phyloP scores from a whole-genome alignment of 92 coral and sea anemone genomes.

The Phenganax marumi region DNA sequence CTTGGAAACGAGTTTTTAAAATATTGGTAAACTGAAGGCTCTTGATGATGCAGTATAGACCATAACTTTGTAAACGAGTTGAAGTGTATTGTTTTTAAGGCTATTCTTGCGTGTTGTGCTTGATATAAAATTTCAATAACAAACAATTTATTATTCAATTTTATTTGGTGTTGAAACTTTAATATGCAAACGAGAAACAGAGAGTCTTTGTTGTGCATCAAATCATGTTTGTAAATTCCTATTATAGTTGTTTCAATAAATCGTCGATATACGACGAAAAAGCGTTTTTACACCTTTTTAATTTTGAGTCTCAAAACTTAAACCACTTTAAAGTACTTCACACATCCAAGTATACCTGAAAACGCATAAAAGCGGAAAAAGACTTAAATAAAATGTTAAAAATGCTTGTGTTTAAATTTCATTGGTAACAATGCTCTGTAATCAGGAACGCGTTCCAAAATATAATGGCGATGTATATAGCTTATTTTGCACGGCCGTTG shows the following conservation, averaged over 20 bases:
- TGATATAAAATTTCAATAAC: background rate
- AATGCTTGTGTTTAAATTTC: background rate
- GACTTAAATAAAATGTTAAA: background rate
- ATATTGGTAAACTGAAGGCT: no score
- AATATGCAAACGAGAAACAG: background rate
- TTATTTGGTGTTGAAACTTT: background rate
- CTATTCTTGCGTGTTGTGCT: background rate
- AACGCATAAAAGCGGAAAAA: background rate
- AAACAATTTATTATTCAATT: constrained; percentile 1
- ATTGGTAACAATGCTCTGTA: background rate
- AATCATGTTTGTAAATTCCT: background rate
- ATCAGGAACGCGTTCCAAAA: background rate
- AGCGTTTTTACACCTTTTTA: background rate
- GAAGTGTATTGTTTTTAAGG: background rate
- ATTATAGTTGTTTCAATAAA: background rate
- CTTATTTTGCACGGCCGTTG: background rate
- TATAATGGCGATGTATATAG: background rate
- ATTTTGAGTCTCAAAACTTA: background rate
- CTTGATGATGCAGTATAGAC: no score
- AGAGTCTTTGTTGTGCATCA: constrained; percentile 5
- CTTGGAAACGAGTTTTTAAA: no score
- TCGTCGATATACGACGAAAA: background rate
- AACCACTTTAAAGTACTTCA: background rate
- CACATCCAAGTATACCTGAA: background rate
- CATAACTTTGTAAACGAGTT: no score